phyloP scores from a whole-genome alignment of 2,888 invertebrate species.

The Meteorus cinctellus region DNA sequence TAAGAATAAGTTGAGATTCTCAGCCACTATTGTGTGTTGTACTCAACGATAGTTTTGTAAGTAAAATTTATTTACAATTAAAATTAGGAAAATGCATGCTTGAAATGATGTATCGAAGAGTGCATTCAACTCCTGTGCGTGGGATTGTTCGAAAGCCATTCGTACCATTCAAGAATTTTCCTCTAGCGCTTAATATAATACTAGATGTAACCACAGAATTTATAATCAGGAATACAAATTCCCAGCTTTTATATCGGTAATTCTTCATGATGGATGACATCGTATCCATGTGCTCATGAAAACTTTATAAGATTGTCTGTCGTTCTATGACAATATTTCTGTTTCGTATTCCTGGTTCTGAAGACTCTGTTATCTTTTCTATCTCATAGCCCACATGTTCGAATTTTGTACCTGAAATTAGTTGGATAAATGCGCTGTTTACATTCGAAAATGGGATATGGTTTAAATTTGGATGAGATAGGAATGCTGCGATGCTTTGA shows the following conservation, averaged over 20 bases:
- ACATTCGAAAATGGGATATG: too few relatives aligned
- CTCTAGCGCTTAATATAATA: background rate
- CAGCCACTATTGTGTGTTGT: too few relatives aligned
- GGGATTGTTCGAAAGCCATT: background rate
- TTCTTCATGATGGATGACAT: background rate
- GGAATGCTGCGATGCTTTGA: too few relatives aligned
- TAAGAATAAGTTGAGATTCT: too few relatives aligned
- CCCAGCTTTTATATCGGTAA: background rate
- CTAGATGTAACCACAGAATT: background rate
- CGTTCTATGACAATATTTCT: background rate
- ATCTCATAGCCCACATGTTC: too few relatives aligned
- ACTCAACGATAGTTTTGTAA: too few relatives aligned
- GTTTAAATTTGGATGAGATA: too few relatives aligned
- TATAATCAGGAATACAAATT: background rate
- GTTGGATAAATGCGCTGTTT: too few relatives aligned
- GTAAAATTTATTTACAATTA: background rate
- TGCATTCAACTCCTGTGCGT: conserved; percentile 7
- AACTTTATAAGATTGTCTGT: background rate
- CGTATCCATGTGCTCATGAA: background rate
- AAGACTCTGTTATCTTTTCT: too few relatives aligned
- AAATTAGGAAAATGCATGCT: background rate
- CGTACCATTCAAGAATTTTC: conserved; percentile 52
- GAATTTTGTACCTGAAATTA: too few relatives aligned
- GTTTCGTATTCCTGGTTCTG: background rate
- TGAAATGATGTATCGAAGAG: background rate